These are phyloP conservation scores for Macrobrachium nipponense DNA, from an alignment of 1,140 invertebrate genomes.

Conservation along the genomic window DNA sequence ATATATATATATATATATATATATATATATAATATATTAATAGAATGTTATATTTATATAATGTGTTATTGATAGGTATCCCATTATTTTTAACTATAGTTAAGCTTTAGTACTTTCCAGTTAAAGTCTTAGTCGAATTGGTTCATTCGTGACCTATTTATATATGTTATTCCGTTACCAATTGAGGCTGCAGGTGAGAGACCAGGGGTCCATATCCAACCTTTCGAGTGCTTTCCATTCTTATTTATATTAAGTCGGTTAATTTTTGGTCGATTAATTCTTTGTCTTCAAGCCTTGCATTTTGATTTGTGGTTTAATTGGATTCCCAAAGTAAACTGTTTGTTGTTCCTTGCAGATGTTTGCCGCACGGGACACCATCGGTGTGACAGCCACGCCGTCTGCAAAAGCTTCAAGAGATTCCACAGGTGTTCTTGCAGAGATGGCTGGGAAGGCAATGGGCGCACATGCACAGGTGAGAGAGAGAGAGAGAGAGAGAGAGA, in stretches of 20 bases:
- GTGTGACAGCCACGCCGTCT: slow-evolving; percentile 27
- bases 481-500: background rate
- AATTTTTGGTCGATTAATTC: no score
- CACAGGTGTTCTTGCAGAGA: slow-evolving; percentile 38
- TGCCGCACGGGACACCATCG: slow-evolving; percentile 33
- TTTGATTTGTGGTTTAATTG: no score
- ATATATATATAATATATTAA: background rate
- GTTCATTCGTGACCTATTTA: no score
- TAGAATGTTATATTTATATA: background rate
- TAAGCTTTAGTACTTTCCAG: no score
- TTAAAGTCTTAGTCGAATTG: no score
- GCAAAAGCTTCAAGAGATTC: slow-evolving; percentile 29
- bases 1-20: slow-evolving; percentile 13
- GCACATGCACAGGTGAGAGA: slow-evolving; percentile 29
- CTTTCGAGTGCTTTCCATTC: no score
- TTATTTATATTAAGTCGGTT: no score
- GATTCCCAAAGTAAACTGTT: no score
- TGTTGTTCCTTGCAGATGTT: slow-evolving; percentile 3
- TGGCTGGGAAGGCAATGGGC: slow-evolving; percentile 45
- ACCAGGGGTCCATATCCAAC: no score
- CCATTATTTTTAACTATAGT: background rate
- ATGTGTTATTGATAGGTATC: background rate
- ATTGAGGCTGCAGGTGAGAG: no score
- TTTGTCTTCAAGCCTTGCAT: no score
- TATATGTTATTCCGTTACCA: no score